Evolutionary conservation across 2,888 invertebrate species (phyloP), one percentile per base, ranked within the genome.

Genomic region (Drosophila mimica): DNA sequence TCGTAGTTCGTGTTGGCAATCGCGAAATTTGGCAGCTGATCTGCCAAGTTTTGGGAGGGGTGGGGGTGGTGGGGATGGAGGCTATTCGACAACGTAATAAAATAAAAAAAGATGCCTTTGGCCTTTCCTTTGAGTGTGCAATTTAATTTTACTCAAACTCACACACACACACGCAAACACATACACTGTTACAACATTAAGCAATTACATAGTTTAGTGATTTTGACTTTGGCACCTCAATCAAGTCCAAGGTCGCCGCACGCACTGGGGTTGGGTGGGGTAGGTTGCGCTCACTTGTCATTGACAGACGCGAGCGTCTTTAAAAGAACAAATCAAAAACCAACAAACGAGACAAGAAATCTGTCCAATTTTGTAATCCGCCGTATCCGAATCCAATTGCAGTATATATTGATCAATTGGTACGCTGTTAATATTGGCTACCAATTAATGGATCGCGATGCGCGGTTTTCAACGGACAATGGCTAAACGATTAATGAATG

Each of bases 21-120:
- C 49, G 56, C 62, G 52, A 87, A 72, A 69, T 59, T 82, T 89
- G 83, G 82, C 89, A 75, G 38, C 76, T 30, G 56, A 79, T 62
- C 57, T 49, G 63, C 38, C 59, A n/a, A n/a, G n/a, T n/a, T n/a
- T n/a, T n/a, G n/a, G n/a, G n/a, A n/a, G n/a, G n/a, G n/a, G n/a
- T n/a, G n/a, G n/a, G n/a, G n/a, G n/a, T n/a, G n/a, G n/a, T n/a
- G n/a, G n/a, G n/a, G n/a, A n/a, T n/a, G n/a, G n/a, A n/a, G n/a
- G n/a, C n/a, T n/a, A n/a, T n/a, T n/a, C n/a, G 7, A 17, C 28
- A 30, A 54, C 15, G 36, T 31, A 17, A 54, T 7, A 54, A 15
- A 3, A 13, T 20, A 20, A 17, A 36, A 49, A 60, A 75, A 59
- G 33, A 43, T 20, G 51, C 52, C 40, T 63, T 36, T 59, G 11